These are phyloP conservation scores for Halictus ligatus DNA, from an alignment of 2,888 invertebrate genomes.

Conservation along the genomic window DNA sequence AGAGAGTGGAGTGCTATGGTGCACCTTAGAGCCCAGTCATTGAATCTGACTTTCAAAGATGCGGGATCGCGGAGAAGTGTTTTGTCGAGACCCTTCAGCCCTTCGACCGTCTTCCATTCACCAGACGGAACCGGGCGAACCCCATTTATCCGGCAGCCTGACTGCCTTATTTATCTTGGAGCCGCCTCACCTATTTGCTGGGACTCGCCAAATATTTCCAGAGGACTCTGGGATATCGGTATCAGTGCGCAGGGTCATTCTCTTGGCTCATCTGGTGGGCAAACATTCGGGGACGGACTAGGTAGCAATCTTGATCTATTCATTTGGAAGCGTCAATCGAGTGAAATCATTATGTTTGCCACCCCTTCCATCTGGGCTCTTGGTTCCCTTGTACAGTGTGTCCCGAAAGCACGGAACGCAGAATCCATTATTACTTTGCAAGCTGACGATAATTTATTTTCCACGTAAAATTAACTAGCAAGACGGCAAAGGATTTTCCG, in stretches of 20 bases:
- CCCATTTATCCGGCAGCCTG: background rate
- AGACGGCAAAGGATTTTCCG: too few relatives aligned
- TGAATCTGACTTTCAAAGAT: constrained; percentile 14
- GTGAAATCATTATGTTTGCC: constrained; percentile 2
- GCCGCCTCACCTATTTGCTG: constrained; percentile 16
- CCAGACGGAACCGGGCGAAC: background rate
- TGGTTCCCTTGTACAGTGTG: background rate
- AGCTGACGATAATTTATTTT: too few relatives aligned
- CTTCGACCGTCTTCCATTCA: constrained; percentile 6
- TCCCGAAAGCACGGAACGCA: background rate
- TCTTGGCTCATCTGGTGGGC: constrained; percentile 1
- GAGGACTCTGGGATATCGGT: constrained; percentile 17
- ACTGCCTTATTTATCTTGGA: constrained; percentile 34
- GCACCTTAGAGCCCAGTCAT: background rate
- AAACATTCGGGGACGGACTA: background rate
- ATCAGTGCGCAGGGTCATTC: background rate
- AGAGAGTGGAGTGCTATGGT: background rate
- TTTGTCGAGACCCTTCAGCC: background rate
- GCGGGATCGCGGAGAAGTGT: background rate
- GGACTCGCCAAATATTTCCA: constrained; percentile 19
- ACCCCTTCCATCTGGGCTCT: background rate
- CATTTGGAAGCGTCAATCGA: constrained; percentile 6
- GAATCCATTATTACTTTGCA: too few relatives aligned
- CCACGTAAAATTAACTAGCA: too few relatives aligned
- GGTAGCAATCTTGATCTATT: background rate